Evolutionary conservation across 2,888 invertebrate genomes (phyloP).

Genomic region (Protonemura montana): DNA sequence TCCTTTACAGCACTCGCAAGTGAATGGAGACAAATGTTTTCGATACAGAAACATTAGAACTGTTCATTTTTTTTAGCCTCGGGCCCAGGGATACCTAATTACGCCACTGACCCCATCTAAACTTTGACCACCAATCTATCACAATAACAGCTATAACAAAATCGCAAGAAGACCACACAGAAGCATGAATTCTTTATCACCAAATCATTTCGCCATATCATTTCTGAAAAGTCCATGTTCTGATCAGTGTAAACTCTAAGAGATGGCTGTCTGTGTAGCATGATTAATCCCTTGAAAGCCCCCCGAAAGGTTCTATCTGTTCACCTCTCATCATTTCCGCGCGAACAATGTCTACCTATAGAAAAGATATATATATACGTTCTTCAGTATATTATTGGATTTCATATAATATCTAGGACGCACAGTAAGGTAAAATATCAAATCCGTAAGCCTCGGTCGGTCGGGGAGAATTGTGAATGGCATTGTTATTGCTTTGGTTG

Average conservation of each 20-base stretch:
- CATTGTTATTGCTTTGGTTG: constrained; percentile 1
- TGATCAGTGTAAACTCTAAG: neutral
- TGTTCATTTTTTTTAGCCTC: no score
- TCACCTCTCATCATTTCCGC: neutral
- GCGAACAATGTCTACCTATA: neutral
- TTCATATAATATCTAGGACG: neutral
- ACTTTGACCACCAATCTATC: neutral
- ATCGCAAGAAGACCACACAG: neutral
- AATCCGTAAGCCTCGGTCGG: neutral
- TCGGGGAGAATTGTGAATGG: neutral
- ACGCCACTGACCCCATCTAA: no score
- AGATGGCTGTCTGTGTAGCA: neutral
- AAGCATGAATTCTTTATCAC: neutral
- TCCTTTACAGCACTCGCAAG: no score
- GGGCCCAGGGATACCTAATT: no score
- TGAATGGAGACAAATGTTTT: no score
- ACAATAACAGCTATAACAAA: neutral
- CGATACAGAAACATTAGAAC: no score
- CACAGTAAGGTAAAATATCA: neutral
- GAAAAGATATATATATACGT: neutral
- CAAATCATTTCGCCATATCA: neutral
- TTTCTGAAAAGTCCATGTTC: neutral
- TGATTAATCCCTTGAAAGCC: neutral
- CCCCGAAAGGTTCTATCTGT: neutral
- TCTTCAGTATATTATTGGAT: neutral